phyloP scores from a whole-genome alignment of 1,140 invertebrate genomes.

The Dendroctonus valens region DNA sequence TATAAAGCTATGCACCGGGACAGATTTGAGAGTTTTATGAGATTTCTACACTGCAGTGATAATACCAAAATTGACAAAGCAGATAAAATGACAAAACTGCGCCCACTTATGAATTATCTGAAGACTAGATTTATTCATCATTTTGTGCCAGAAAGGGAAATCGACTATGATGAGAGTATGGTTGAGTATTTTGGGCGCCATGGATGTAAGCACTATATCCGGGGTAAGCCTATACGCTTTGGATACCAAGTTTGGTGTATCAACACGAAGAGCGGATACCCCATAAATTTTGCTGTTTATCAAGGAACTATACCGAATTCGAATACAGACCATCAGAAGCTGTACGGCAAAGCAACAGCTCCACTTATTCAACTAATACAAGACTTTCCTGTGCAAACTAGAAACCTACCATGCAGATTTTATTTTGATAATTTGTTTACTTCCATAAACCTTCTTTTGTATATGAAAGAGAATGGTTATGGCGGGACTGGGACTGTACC shows the following conservation, averaged over 20 bases:
- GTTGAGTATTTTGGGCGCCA: conserved; percentile 37
- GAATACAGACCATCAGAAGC: no score
- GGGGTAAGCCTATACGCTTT: conserved; percentile 35
- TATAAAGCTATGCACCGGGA: conserved; percentile 21
- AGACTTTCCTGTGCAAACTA: no score
- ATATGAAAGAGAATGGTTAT: not conserved
- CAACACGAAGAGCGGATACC: no score
- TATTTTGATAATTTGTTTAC: conserved; percentile 30
- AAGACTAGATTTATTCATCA: conserved; percentile 17
- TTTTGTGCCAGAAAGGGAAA: conserved; percentile 1
- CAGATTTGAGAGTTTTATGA: no score
- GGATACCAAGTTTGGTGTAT: conserved; percentile 28
- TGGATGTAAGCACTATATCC: conserved; percentile 37
- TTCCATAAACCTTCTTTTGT: conserved; percentile 1
- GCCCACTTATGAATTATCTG: conserved; percentile 36
- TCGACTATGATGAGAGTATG: conserved; percentile 33
- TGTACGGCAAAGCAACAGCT: no score
- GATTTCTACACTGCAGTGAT: conserved; percentile 32
- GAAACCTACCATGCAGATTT: no score
- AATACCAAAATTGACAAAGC: conserved; percentile 38
- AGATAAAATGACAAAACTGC: conserved; percentile 45
- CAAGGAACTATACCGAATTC: no score
- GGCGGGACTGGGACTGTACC: conserved; percentile 5
- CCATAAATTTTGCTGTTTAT: no score
- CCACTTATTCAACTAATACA: no score